Base-by-base conservation (phyloP, 2,797 vertebrate genomes). In the Poecilia gillii region DNA sequence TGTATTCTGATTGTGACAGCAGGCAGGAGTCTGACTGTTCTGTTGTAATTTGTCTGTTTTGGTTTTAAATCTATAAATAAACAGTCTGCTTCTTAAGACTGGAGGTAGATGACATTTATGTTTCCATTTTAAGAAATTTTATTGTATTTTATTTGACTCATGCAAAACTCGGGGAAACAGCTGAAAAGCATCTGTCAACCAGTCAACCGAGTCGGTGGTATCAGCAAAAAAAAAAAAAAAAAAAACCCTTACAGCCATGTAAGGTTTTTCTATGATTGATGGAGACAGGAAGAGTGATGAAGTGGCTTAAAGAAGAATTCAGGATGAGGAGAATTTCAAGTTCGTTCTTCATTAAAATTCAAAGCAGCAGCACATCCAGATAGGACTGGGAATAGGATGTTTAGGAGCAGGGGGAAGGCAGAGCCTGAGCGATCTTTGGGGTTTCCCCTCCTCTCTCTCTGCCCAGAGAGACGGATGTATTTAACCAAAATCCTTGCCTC, bases 61-160 rank as follows among this genome's bases (percentile, higher is more conserved):
- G 81, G 78, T 90, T 79, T 83, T 79, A 73, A 87, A 88, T 85
- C 80, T 85, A 87, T 87, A 83, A 94, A 94, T 91, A 93, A 93
- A 92, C 28, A 68, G n/a, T 25, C 51, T 46, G 33, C 83, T 90
- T 90, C 57, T 77, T 80, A 82, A 53, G 36, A 84, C 74, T 53
- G 39, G 59, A 78, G 82, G 62, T 66, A 51, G 66, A 74, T 46
- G 78, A 45, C 25, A 18, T 83, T 83, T 13, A 39, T 77, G 79
- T 86, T 80, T 82, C 49, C 33, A 55, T 73, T 87, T 84, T 41
- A 76, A 72, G 72, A 76, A 55, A n/a, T 0, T n/a, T 72, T 75
- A 23, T 43, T 71, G 23, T 43, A n/a, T 45, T n/a, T 73, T 71
- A 64, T 77, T 81, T 70, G 64, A 83, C 39, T 78, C 8, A 72